Percentiles rank a stretch among this genome's conserved stretches.
phyloP scores from a whole-genome alignment of 2,797 vertebrate species.

The Synaphobranchus kaupii region DNA sequence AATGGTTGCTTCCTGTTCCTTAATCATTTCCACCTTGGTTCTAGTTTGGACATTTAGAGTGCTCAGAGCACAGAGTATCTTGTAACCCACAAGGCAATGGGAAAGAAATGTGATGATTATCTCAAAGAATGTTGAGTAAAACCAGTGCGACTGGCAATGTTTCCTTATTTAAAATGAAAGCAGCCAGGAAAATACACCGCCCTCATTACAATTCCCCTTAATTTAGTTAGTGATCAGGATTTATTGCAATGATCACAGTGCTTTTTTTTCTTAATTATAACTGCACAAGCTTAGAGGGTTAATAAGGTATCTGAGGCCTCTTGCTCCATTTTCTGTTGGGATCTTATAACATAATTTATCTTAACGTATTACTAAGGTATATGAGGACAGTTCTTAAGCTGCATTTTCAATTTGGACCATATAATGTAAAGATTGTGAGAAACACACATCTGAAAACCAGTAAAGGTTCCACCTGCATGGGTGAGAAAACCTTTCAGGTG shows the following conservation, averaged over 20 bases:
- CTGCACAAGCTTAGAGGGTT: neutral
- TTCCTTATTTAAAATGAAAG: constrained; percentile 9
- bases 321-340: constrained; percentile 9
- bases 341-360: neutral
- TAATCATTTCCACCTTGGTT: constrained; percentile 62
- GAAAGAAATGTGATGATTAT: constrained; percentile 21
- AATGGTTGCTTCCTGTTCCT: constrained; percentile 60
- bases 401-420: neutral
- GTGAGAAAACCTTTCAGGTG: neutral
- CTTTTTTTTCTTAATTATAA: constrained; percentile 13
- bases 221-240: neutral
- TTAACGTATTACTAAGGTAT: neutral
- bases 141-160: constrained; percentile 1
- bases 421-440: neutral
- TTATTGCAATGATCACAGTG: neutral
- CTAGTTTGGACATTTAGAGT: constrained; percentile 38
- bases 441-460: neutral
- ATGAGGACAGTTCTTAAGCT: neutral
- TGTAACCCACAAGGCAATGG: constrained; percentile 19
- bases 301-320: neutral
- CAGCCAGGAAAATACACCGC: constrained; percentile 21
- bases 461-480: neutral
- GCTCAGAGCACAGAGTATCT: constrained; percentile 39
- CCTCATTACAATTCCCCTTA: constrained; percentile 15
- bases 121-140: constrained; percentile 14